Conservation (phyloP, 2,113 vertebrate species). For the Pluvialis apricaria region DNA sequence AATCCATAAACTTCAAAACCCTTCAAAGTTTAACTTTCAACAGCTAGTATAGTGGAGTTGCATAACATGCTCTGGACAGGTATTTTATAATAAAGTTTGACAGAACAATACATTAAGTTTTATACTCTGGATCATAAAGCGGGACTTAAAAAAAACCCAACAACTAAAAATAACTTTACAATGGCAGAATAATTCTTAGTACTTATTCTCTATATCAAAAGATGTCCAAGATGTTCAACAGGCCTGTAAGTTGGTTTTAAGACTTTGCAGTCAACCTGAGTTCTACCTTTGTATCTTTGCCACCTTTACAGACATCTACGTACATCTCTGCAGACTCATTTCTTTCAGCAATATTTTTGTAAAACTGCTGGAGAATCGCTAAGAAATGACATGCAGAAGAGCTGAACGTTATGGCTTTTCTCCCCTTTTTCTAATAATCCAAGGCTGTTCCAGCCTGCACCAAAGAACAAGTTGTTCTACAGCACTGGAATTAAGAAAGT, state of each 20-base stretch:
- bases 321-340: neutral
- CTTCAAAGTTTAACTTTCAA: neutral
- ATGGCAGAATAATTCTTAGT: neutral
- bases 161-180: neutral
- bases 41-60: neutral
- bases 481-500: neutral
- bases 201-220: neutral
- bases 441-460: neutral
- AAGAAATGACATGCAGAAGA: neutral
- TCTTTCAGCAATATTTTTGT: neutral
- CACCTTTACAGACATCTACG: neutral
- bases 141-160: neutral
- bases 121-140: neutral
- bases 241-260: neutral
- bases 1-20: neutral
- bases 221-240: neutral
- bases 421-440: neutral
- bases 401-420: neutral
- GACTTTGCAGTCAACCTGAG: neutral
- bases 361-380: neutral
- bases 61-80: neutral
- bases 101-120: neutral
- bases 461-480: neutral
- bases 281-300: neutral
- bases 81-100: neutral